Evolutionary conservation across 2,113 vertebrate species (phyloP).

Genomic region (Leuciscus idus): DNA sequence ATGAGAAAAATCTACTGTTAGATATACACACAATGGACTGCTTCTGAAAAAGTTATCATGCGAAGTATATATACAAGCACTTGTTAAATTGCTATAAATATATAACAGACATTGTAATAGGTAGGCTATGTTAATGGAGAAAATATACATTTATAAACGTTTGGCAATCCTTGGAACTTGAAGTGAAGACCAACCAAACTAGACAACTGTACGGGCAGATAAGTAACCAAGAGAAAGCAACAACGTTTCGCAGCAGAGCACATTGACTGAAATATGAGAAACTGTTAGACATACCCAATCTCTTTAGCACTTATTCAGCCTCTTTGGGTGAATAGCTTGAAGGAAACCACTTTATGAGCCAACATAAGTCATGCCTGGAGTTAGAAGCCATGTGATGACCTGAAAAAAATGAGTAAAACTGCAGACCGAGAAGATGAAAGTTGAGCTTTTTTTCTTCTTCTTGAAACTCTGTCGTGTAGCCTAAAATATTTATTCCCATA

Average conservation of each 20-base stretch:
- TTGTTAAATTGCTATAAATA: not conserved
- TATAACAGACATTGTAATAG: not conserved
- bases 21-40: not conserved
- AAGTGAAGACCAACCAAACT: not conserved
- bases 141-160: not conserved
- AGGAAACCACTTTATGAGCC: not conserved
- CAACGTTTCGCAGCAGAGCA: not conserved
- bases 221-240: not conserved
- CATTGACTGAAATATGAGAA: not conserved
- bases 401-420: not conserved
- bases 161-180: not conserved
- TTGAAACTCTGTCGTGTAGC: not conserved
- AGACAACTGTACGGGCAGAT: not conserved
- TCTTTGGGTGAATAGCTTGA: not conserved
- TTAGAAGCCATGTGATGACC: conserved; percentile 1
- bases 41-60: not conserved
- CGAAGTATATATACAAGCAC: too few species aligned
- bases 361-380: not conserved
- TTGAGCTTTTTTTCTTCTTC: not conserved
- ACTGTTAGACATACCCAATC: not conserved
- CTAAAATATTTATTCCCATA: not conserved
- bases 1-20: not conserved
- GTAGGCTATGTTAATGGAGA: not conserved
- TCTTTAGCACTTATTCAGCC: not conserved
- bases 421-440: not conserved